Base-by-base conservation (phyloP, 1,140 invertebrate species). In the Pollicipes pollicipes region DNA sequence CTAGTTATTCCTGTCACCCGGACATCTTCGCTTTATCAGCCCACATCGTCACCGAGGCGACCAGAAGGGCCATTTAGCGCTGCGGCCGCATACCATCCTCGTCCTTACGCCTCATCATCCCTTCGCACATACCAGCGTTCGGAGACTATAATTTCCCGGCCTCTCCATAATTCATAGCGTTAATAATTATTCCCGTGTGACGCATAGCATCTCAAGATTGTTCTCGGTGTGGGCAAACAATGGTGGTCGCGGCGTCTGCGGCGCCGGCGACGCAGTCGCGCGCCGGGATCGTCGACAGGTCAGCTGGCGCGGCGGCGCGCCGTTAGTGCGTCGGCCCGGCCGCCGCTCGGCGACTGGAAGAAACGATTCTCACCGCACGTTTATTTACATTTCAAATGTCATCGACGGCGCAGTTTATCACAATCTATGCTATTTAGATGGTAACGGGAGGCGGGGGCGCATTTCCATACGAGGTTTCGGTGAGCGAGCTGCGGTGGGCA, bases 161-260 rank as follows among this genome's bases (percentile, higher is more conserved):
- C 45, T 58, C 45, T 58, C 45, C 45, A 58, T 58, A 58, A 58
- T 58, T 58, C 45, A 58, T 58, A 24, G 45, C 45, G 45, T 58
- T 58, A 58, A 58, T 58, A 58, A 58, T 58, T 58, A 58, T 58
- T 58, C 10, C 45, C 45, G 45, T 58, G 45, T 58, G 45, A 58
- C 45, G 45, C 24, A 21, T 21, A 58, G 45, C 24, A 58, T 58
- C 45, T 58, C 13, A 21, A 58, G 45, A 58, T 58, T 58, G 45
- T 58, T 58, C 45, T 58, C 45, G 45, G 45, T 58, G 45, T 58
- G 45, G 45, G 45, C 45, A 58, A 58, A 58, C 45, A 58, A 58
- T 24, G 45, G 45, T 24, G 13, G 17, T 3, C 6, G 13, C 45
- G 45, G 13, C 45, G 17, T 10, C 2, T 21, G 45, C 24, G 45